Percentiles rank a stretch among this genome's conserved stretches.
These are phyloP conservation scores for Heliopora coerulea DNA, from an alignment of 92 coral and sea anemone species.

Conservation along the genomic window DNA sequence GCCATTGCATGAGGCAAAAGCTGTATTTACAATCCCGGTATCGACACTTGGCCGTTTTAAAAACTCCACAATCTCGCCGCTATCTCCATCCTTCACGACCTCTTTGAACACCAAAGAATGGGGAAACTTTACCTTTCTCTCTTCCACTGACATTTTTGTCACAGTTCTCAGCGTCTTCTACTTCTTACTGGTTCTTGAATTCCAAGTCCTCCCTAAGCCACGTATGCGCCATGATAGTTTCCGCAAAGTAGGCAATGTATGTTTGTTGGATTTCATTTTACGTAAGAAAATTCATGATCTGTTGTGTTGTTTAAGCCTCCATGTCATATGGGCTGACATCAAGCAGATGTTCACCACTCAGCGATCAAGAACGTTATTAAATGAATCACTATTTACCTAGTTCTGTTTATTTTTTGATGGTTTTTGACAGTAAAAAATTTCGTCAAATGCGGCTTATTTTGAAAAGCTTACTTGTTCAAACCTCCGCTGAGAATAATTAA, in stretches of 20 bases:
- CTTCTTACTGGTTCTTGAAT: not conserved
- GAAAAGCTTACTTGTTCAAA: not conserved
- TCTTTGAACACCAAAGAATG: conserved; percentile 92
- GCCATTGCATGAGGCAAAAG: conserved; percentile 45
- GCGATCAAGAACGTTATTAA: conserved; percentile 11
- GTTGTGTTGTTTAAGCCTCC: not conserved
- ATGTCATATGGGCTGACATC: conserved; percentile 15
- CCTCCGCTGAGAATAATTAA: not conserved
- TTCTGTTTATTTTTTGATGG: not conserved
- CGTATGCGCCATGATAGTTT: not conserved
- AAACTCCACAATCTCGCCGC: conserved; percentile 83
- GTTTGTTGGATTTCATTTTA: not conserved
- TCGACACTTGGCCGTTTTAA: conserved; percentile 97
- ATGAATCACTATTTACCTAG: conserved; percentile 9
- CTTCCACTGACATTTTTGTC: conserved; percentile 34
- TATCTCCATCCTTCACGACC: conserved; percentile 96
- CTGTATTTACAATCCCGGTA: conserved; percentile 73
- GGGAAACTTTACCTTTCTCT: conserved; percentile 86
- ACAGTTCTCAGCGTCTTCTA: not conserved
- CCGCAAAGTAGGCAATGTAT: not conserved
- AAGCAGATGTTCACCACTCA: not conserved
- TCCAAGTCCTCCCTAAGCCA: not conserved
- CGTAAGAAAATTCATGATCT: not conserved
- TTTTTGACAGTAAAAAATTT: not conserved
- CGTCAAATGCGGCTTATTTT: not conserved